Percentiles rank a stretch among this genome's conserved stretches.
Conservation (phyloP, 2,888 invertebrate genomes). For the Tenthredo livida region DNA sequence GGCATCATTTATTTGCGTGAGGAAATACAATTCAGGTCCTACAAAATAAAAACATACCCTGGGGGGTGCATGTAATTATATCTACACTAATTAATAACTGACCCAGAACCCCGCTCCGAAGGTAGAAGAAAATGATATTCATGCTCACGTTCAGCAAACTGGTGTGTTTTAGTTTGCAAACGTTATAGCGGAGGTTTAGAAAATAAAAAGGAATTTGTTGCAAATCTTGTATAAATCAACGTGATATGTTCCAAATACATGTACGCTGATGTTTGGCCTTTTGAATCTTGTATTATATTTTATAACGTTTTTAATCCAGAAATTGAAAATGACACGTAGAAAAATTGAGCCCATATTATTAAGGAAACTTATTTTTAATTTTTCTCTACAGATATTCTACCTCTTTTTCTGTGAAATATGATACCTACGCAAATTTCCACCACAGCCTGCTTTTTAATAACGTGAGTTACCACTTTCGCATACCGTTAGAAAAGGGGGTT, state of each 20-base stretch:
- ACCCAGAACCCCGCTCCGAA: not conserved
- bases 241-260: not conserved
- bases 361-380: not conserved
- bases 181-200: not conserved
- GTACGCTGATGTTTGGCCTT: not conserved
- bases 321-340: not conserved
- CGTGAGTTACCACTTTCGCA: not conserved
- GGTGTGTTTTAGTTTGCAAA: not conserved
- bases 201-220: not conserved
- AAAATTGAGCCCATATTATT: not conserved
- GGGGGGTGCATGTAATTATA: not conserved
- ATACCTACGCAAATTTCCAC: not conserved
- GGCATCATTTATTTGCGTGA: not conserved
- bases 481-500: not conserved
- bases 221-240: not conserved
- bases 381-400: not conserved
- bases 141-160: conserved; percentile 23
- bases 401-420: not conserved
- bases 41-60: not conserved
- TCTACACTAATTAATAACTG: not conserved
- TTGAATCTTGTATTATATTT: not conserved
- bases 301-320: not conserved
- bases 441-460: not conserved
- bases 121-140: conserved; percentile 30
- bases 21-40: not conserved